Base-by-base conservation (phyloP, 2,113 vertebrate species). In the Brienomyrus longianalis region DNA sequence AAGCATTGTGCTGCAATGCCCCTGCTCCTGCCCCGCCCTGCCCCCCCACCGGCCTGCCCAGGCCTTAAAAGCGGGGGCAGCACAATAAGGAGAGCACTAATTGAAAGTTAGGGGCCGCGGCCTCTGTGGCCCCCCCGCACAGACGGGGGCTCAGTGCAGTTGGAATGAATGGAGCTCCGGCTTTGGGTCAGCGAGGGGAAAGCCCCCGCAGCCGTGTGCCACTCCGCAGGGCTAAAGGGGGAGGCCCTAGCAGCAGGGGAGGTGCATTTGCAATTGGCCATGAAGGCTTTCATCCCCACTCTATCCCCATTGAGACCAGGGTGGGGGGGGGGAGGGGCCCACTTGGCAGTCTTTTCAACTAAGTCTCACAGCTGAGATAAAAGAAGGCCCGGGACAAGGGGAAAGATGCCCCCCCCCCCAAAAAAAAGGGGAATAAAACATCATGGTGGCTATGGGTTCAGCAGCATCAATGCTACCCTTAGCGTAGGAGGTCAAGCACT, bases 61-160 rank as follows among this genome's bases (percentile, higher is more conserved):
- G 54, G 19, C 89, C 86, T 89, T 51, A 88, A 91, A 92, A 93
- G 90, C 85, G 84, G 86, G 89, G 86, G 89, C 80, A 88, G 80
- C 47, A 91, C 91, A 91, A 90, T 90, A 90, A 89, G 88, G 87
- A 48, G 74, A 89, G 89, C 90, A 91, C 91, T 93, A 92, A 94
- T 93, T 93, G 91, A 93, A 92, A 93, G 91, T 93, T 91, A 92
- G 90, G 90, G 92, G 90, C 91, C 84, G 23, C 70, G 90, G 92
- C 90, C 92, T 92, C 90, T 91, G 85, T 88, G 4, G 27, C 86
- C 17, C 52, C 51, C 17, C 85, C 43, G 48, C 80, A 86, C 52
- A 48, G 35, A 66, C 83, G 31, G 51, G 54, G 17, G 50, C 66
- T 43, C 70, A 54, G 47, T 13, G 31, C n/a, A 48, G 89, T 35